These are phyloP conservation scores for Halcyon badia DNA, from an alignment of 2,797 vertebrate species.

Conservation along the genomic window DNA sequence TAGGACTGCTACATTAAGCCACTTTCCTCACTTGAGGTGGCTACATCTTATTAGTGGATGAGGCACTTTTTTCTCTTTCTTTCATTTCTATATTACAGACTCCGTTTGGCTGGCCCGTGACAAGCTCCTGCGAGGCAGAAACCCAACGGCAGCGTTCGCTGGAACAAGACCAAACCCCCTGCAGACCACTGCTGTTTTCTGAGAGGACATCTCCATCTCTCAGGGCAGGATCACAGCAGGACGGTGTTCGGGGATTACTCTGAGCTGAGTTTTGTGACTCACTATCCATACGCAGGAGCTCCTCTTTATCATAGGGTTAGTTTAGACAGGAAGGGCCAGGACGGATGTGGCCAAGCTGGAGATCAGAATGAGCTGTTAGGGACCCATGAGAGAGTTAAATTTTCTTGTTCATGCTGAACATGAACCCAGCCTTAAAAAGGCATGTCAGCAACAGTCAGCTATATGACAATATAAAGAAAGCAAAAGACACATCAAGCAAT, in stretches of 20 bases:
- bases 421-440: not conserved
- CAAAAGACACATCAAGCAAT: not conserved
- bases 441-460: not conserved
- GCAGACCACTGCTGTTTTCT: not conserved
- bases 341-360: not conserved
- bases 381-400: not conserved
- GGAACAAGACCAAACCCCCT: not conserved
- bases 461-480: not conserved
- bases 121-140: not conserved
- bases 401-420: not conserved
- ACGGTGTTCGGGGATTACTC: not conserved
- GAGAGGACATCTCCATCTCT: not conserved
- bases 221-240: not conserved
- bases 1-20: not conserved
- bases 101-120: rapidly evolving
- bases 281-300: not conserved
- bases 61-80: not conserved
- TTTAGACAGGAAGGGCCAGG: not conserved
- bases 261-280: not conserved
- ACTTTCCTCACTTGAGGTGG: not conserved
- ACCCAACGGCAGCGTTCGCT: rapidly evolving
- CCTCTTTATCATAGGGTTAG: not conserved
- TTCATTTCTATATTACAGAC: not conserved
- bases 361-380: not conserved
- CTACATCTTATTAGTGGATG: not conserved